Base-by-base conservation (phyloP, 2,888 invertebrate species). In the Trissoscelio sp. region DNA sequence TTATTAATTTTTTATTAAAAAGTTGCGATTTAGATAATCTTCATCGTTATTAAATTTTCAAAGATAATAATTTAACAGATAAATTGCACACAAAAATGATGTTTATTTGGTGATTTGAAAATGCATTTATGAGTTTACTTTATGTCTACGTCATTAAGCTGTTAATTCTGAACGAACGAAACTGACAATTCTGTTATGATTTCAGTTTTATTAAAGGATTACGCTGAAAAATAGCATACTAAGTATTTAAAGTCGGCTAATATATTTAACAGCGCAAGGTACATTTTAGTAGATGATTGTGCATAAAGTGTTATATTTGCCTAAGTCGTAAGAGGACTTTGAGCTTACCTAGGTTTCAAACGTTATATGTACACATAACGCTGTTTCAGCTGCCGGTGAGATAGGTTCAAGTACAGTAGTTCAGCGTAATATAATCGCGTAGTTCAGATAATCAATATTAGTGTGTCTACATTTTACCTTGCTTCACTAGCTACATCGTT, bases 391-490 rank as follows among this genome's bases (percentile, higher is more conserved):
- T 53, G 42, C 31, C 42, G 34, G 64, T 74, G 74, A 74, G 80
- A 62, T 78, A 80, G 77, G 64, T 75, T 80, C 83, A 53, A 57
- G 66, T 79, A 81, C 69, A 66, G 82, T 79, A 81, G 85, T 84
- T 86, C 84, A 84, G 80, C 72, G 85, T 82, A 62, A 62, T 79
- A 83, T 82, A 86, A 85, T 82, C 66, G 83, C 77, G 79, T 77
- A 79, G 82, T 81, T 84, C 82, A 62, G 79, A 86, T 86, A 86
- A 86, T 86, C 86, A 85, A 86, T 85, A 84, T 53, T 64, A 53
- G 39, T 28, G 11, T 73, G 46, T 64, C 69, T 57, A 64, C 55
- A 42, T 48, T 73, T 62, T 53, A 64, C 64, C 20, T 20, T 20
- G 18, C 53, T 73, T 42, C 44, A 24, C 20, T 44, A 44, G 24